Percentiles rank a stretch among this genome's conserved stretches.
These are phyloP conservation scores for Tetanocera ferruginea DNA, from an alignment of 2,888 invertebrate genomes.

Conservation along the genomic window DNA sequence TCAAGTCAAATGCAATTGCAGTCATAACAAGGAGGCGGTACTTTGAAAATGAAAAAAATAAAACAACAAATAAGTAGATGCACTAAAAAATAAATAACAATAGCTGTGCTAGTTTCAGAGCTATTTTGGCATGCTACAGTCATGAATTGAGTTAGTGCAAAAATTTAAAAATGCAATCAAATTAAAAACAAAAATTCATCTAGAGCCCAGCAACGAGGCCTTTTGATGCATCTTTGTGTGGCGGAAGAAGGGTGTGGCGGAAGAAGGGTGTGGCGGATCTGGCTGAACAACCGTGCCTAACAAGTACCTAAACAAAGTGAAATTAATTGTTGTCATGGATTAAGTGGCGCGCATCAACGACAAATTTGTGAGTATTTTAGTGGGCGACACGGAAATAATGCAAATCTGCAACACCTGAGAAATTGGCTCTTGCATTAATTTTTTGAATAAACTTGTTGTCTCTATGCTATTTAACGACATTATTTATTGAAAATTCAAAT, in stretches of 20 bases:
- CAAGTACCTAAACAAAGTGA: conserved; percentile 6
- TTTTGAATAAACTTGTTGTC: too few species aligned
- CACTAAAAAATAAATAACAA: background rate
- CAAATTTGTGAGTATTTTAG: conserved; percentile 49
- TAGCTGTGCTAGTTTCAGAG: background rate
- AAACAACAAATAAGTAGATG: background rate
- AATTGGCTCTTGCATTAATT: background rate
- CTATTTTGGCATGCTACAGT: background rate
- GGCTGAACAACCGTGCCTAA: background rate
- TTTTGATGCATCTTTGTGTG: background rate
- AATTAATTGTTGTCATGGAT: conserved; percentile 45
- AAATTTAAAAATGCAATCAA: background rate
- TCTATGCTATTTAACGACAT: background rate
- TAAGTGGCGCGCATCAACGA: conserved; percentile 51
- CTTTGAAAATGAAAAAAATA: too few species aligned
- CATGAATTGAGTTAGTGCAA: background rate
- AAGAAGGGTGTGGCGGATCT: background rate
- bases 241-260: background rate
- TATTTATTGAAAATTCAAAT: background rate
- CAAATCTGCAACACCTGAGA: background rate
- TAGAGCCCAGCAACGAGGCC: background rate
- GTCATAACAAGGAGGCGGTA: too few species aligned
- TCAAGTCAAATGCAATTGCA: background rate
- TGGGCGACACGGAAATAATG: conserved; percentile 26
- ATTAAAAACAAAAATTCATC: background rate